Conservation (phyloP, 2,113 vertebrate species). For the Mungos mungo region DNA sequence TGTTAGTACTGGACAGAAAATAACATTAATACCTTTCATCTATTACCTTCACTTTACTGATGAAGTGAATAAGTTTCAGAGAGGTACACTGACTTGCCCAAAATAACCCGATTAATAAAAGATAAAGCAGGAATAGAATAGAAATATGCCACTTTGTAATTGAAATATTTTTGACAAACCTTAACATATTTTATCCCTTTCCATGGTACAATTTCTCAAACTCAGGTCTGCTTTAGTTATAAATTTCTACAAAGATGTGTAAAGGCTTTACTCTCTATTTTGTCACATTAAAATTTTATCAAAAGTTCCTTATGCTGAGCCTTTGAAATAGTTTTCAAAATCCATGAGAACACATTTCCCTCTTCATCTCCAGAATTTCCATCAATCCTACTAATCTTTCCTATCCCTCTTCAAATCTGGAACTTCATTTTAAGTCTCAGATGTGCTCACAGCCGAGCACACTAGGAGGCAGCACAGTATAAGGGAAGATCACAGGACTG, state of each 20-base stretch:
- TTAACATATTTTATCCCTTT: constrained; percentile 1
- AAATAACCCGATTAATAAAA: background rate
- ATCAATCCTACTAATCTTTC: background rate
- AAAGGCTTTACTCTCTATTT: background rate
- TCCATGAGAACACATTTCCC: background rate
- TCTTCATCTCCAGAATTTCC: constrained; percentile 10
- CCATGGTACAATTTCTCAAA: background rate
- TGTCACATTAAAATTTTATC: background rate
- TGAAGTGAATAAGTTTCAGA: background rate
- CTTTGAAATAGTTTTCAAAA: constrained; percentile 38
- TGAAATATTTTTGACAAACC: background rate
- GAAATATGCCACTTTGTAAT: background rate
- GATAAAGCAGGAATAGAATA: background rate
- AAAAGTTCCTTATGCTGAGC: background rate
- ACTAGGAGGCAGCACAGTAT: background rate
- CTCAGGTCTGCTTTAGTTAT: constrained; percentile 6
- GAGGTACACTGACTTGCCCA: background rate
- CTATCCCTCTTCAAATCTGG: background rate
- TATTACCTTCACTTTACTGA: background rate
- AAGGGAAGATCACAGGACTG: background rate
- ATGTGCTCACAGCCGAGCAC: background rate
- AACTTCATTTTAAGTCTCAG: background rate
- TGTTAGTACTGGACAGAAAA: background rate
- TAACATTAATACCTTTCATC: background rate
- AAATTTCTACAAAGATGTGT: background rate